These are phyloP conservation scores for Acrobasis consociella DNA, from an alignment of 2,888 invertebrate species.

Conservation along the genomic window DNA sequence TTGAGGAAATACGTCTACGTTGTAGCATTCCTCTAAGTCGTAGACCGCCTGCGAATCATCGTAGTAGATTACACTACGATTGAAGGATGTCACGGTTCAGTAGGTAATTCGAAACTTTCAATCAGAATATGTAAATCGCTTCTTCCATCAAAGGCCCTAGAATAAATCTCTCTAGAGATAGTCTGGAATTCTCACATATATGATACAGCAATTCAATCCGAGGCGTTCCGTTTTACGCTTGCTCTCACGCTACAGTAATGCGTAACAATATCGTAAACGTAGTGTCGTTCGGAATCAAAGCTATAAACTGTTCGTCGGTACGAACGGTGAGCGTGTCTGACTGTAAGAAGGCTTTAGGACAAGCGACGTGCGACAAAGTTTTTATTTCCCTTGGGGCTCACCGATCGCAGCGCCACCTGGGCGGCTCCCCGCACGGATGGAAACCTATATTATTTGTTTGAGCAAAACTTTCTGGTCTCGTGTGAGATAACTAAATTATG, in stretches of 20 bases:
- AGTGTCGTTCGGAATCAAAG: constrained; percentile 76
- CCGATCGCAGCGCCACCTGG: constrained; percentile 80
- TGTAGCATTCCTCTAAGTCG: neutral
- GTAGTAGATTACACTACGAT: constrained; percentile 1
- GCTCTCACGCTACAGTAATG: constrained; percentile 62
- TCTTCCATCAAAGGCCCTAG: neutral
- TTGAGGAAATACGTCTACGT: neutral
- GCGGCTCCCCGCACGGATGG: constrained; percentile 72
- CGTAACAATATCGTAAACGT: constrained; percentile 76
- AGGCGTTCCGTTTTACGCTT: constrained; percentile 45
- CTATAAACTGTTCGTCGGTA: constrained; percentile 73
- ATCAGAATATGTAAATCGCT: constrained; percentile 5
- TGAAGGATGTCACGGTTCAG: constrained; percentile 2
- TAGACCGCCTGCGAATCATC: neutral
- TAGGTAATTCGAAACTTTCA: neutral
- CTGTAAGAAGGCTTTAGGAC: constrained; percentile 78
- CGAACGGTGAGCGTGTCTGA: constrained; percentile 76
- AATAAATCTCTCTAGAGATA: constrained; percentile 13
- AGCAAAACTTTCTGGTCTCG: constrained; percentile 79
- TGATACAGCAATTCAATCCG: constrained; percentile 21
- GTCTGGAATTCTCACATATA: constrained; percentile 14
- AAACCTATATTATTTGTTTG: constrained; percentile 82
- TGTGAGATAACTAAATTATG: constrained; percentile 80
- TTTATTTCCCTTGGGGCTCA: constrained; percentile 80
- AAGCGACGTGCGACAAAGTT: constrained; percentile 81